Evolutionary conservation across 1,140 invertebrate species (phyloP), one percentile per base, ranked within the genome.

Genomic region (Hesperophylax magnus): DNA sequence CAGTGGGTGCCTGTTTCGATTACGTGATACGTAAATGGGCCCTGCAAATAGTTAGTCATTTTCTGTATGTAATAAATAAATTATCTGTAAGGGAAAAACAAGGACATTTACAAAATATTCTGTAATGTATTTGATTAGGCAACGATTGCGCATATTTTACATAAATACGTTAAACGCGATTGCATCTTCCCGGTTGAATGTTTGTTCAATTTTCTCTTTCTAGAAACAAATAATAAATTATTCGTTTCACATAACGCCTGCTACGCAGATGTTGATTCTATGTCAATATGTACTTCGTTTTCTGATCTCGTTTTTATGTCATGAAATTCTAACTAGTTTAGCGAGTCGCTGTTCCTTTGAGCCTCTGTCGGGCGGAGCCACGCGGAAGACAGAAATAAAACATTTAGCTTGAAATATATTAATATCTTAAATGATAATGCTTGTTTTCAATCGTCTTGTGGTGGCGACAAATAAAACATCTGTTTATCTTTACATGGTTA

Each of bases 351-450:
- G 27, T 5, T 27, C n/a, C n/a, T n/a, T n/a, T n/a, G n/a, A n/a
- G n/a, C 34, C 34, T 39, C 34, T 8, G 34, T 31, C 39, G 63
- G 22, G 63, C 63, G 27, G 39, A 22, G 63, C 31, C 14, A 67
- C 17, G 63, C 63, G 63, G 63, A 67, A 67, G 63, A 31, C n/a
- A 67, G 24, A 67, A 20, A 17, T 3, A n/a, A 39, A 67, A 67
- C 9, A 67, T 17, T 67, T 31, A 39, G 2, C 22, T 15, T 67
- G 15, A 61, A 22, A 20, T 67, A 1, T 67, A 17, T 34, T 67
- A 24, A 47, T 47, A 47, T 14, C 39, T 47, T 11, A 11, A 47
- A 9, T 47, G 34, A 39, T 39, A 39, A 47, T 47, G 39, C 39
- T 47, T 47, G 39, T 47, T 47, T 47, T 47, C 9, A 14, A 14